These are phyloP conservation scores for Sebastes nivosus DNA, from an alignment of 2,797 vertebrate species.

Conservation along the genomic window DNA sequence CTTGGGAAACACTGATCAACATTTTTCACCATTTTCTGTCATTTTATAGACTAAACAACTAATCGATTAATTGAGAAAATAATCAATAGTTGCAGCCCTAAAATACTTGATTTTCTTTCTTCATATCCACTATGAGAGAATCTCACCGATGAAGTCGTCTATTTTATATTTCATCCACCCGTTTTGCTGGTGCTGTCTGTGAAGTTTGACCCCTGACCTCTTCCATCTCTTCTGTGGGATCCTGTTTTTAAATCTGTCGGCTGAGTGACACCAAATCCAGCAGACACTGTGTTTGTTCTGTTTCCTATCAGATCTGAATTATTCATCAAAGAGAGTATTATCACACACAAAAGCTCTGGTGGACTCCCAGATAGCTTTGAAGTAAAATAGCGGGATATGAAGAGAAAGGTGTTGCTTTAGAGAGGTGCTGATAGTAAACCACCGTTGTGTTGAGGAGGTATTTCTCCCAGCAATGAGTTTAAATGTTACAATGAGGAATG, in stretches of 20 bases:
- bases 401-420: constrained; percentile 7
- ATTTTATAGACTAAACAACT: no score
- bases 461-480: not conserved
- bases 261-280: constrained; percentile 28
- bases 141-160: not conserved
- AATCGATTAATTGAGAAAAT: no score
- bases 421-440: constrained; percentile 19
- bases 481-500: not conserved
- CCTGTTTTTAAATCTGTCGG: constrained; percentile 26
- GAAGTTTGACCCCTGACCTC: constrained; percentile 24
- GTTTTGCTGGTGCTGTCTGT: not conserved
- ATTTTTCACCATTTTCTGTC: no score
- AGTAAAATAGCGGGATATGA: constrained; percentile 33
- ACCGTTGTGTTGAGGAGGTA: constrained; percentile 26
- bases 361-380: constrained; percentile 33
- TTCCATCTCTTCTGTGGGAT: not conserved
- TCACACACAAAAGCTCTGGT: constrained; percentile 9
- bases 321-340: constrained; percentile 54
- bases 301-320: constrained; percentile 52
- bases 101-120: not conserved
- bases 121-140: not conserved
- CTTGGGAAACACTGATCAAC: no score
- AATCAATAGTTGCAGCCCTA: no score
- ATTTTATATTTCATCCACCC: not conserved
- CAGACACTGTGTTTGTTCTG: constrained; percentile 34